Evolutionary conservation across 2,113 vertebrate genomes (phyloP).

Genomic region (Macroglossus sobrinus): DNA sequence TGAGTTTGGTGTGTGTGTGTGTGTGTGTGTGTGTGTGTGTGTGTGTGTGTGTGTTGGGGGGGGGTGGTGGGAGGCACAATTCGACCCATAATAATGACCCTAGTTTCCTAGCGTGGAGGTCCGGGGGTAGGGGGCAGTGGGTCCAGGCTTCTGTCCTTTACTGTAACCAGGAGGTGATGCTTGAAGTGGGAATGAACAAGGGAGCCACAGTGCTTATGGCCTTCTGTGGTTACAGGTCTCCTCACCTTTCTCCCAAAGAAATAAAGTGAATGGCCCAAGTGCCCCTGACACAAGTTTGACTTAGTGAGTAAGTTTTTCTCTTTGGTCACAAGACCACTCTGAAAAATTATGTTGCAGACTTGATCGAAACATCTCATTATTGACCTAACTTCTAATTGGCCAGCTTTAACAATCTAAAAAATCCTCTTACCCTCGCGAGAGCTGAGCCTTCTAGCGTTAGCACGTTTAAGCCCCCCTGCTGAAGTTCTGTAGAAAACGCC

Average conservation of each 20-base stretch:
- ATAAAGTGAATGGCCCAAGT: background rate
- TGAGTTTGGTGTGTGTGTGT: fast-evolving
- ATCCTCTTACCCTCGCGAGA: background rate
- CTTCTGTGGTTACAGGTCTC: background rate
- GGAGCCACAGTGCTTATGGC: background rate
- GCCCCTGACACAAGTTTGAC: background rate
- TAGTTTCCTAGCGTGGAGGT: background rate
- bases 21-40: too few species aligned
- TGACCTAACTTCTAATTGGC: background rate
- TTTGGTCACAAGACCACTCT: background rate
- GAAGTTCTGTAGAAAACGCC: background rate
- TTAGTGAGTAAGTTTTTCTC: background rate
- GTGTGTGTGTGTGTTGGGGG: fast-evolving
- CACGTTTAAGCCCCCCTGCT: background rate
- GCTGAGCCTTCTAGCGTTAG: background rate
- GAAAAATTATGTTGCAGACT: background rate
- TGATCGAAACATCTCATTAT: background rate
- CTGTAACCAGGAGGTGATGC: background rate
- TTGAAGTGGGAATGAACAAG: too few species aligned
- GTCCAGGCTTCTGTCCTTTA: background rate
- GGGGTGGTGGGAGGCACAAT: background rate
- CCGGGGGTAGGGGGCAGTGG: too few species aligned
- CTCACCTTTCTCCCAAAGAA: background rate
- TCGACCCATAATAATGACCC: fast-evolving
- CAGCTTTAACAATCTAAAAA: background rate